Base-by-base conservation (phyloP, 2,888 invertebrate genomes). In the Nomada hirtipes region DNA sequence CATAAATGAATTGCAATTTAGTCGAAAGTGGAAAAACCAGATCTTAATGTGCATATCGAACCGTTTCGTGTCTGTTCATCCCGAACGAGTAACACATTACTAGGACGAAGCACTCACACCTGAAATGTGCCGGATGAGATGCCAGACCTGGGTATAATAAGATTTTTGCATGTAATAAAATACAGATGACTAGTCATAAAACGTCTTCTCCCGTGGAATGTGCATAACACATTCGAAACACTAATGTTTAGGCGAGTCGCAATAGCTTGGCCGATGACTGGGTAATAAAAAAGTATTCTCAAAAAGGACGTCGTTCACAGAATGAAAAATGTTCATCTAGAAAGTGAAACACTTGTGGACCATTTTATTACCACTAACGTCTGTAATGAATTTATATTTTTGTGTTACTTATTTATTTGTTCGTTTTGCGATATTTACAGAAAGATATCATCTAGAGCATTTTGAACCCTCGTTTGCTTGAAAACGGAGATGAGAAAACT, bases 91-190 rank as follows among this genome's bases (percentile, higher is more conserved):
- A n/a, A 26, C 23, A 3, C 42, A 18, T 82, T 68, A 73, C 88
- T 82, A 65, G 59, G 59, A 76, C 50, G 69, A 76, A 75, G 65
- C 44, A 29, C 42, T 75, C n/a, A 36, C 29, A 57, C 52, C 52
- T 76, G 26, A 84, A 89, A 84, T 80, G 80, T 83, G 84, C 59
- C 69, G 69, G 42, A 70, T 86, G 83, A 88, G 83, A 74, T 79
- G 70, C 59, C 55, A 63, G 65, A 23, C 59, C 69, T 57, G 60
- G 71, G 85, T 79, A 73, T 65, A 77, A 77, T 52, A 52, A 76
- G 50, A 76, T 18, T 76, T 78, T 76, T 76, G 83, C 79, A 70
- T 85, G 84, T 76, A 83, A 88, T 84, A 79, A 88, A 59, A 76
- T 79, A 55, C 64, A 64, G 13, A 75, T 64, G 59, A 53, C 52